Evolutionary conservation across 2,888 invertebrate species (phyloP).

Genomic region (Embidobia sp.): DNA sequence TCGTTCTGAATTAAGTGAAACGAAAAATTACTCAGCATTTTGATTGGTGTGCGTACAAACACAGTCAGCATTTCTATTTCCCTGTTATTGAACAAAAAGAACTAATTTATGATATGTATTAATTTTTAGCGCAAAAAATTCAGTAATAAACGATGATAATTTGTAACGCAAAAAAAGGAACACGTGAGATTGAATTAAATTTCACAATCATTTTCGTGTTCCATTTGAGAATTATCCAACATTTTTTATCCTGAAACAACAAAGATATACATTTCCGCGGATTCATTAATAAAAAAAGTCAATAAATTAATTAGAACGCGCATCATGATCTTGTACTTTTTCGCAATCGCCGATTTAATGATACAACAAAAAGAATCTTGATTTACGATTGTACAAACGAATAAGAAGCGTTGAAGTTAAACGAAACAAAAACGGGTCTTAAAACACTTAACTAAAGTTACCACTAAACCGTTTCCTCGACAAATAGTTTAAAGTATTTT

Average conservation of each 20-base stretch:
- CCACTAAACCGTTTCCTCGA: slow-evolving; percentile 27
- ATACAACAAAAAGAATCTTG: neutral
- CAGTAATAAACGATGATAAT: slow-evolving; percentile 7
- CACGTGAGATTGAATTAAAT: slow-evolving; percentile 2
- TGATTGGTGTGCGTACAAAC: slow-evolving; percentile 22
- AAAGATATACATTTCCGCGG: too few relatives aligned
- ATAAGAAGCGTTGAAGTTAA: slow-evolving; percentile 10
- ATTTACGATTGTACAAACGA: slow-evolving; percentile 11
- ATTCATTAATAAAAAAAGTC: too few relatives aligned
- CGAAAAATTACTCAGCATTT: slow-evolving; percentile 38
- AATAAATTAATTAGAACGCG: too few relatives aligned
- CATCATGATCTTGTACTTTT: too few relatives aligned
- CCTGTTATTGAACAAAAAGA: slow-evolving; percentile 19
- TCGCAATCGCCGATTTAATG: too few relatives aligned
- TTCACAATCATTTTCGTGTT: too few relatives aligned
- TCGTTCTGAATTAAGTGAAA: slow-evolving; percentile 33
- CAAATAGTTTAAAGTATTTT: slow-evolving; percentile 44
- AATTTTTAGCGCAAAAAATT: slow-evolving; percentile 13
- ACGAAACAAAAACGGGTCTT: slow-evolving; percentile 13
- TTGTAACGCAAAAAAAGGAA: neutral
- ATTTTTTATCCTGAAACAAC: too few relatives aligned
- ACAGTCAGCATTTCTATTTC: slow-evolving; percentile 6
- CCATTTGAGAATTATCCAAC: too few relatives aligned
- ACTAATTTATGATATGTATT: slow-evolving; percentile 31
- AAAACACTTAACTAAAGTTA: slow-evolving; percentile 28